These are phyloP conservation scores for Hypselothyrea guttata DNA, from an alignment of 2,888 invertebrate genomes.

Conservation along the genomic window DNA sequence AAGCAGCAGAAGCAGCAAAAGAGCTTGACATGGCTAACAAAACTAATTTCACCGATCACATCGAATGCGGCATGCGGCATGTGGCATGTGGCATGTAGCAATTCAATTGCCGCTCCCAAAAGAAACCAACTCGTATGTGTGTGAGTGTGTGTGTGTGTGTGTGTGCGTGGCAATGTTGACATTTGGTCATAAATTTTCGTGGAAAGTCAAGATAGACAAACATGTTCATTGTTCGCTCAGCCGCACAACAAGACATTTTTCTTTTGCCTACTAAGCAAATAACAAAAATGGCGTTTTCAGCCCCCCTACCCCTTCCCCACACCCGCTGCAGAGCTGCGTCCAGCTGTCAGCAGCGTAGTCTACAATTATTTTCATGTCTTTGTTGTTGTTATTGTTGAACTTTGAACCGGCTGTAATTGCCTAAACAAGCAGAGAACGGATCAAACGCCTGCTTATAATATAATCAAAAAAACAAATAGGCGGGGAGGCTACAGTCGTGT, in stretches of 20 bases:
- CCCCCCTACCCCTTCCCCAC: neutral
- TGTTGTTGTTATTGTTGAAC: conserved; percentile 31
- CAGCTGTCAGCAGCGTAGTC: conserved; percentile 45
- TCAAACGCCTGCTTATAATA: neutral
- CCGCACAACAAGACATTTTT: conserved; percentile 13
- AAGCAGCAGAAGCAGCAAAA: neutral
- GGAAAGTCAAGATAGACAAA: conserved; percentile 54
- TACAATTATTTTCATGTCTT: conserved; percentile 17
- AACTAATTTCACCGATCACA: conserved; percentile 65
- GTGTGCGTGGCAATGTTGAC: conserved; percentile 59
- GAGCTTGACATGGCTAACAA: conserved; percentile 44
- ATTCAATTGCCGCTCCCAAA: conserved; percentile 47
- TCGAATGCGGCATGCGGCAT: conserved; percentile 22
- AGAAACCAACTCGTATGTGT: neutral
- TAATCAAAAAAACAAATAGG: neutral
- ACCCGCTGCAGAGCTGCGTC: conserved; percentile 23
- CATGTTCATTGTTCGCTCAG: conserved; percentile 60
- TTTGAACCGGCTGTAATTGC: conserved; percentile 32
- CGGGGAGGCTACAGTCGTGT: neutral
- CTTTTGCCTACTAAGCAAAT: conserved; percentile 33
- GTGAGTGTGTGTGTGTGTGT: neutral
- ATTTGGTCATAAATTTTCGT: conserved; percentile 58
- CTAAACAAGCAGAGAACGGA: conserved; percentile 10
- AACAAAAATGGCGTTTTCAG: conserved; percentile 19
- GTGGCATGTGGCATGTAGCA: conserved; percentile 14